phyloP scores from a whole-genome alignment of 2,888 invertebrate genomes.

The Tinea pellionella region DNA sequence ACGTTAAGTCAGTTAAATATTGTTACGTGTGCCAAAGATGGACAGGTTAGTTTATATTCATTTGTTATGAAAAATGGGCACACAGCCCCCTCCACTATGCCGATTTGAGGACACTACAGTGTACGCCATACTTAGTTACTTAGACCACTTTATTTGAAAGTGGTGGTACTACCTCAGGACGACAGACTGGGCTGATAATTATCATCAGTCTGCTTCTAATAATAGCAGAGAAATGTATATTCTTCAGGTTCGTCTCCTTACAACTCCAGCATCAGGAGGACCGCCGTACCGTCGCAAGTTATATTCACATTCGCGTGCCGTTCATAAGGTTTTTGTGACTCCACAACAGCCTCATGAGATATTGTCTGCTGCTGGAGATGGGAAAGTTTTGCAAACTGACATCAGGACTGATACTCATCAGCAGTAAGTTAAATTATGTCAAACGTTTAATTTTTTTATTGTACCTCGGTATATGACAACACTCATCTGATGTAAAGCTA shows the following conservation, averaged over 20 bases:
- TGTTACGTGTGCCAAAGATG: constrained; percentile 90
- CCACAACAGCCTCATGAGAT: constrained; percentile 80
- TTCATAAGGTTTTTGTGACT: constrained; percentile 86
- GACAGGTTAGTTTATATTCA: constrained; percentile 77
- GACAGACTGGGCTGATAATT: too few species aligned
- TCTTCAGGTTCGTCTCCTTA: constrained; percentile 69
- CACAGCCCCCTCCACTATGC: too few species aligned
- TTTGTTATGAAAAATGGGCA: constrained; percentile 21
- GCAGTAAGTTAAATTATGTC: not conserved
- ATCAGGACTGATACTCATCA: constrained; percentile 61
- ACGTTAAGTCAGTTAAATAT: constrained; percentile 81
- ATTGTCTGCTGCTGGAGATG: constrained; percentile 92
- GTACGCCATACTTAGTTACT: too few species aligned
- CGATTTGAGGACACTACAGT: too few species aligned
- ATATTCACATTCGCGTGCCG: constrained; percentile 79
- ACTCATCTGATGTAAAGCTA: too few species aligned
- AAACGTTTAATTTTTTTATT: too few species aligned
- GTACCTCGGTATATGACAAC: too few species aligned
- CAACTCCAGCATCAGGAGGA: constrained; percentile 68
- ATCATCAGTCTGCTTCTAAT: too few species aligned
- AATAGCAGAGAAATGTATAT: too few species aligned
- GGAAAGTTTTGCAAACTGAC: constrained; percentile 83
- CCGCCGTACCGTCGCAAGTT: constrained; percentile 69
- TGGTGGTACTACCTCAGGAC: too few species aligned
- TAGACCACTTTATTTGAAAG: too few species aligned